Evolutionary conservation across 2,888 invertebrate species (phyloP), one percentile per base, ranked within the genome.

Genomic region (Microchrysa polita): DNA sequence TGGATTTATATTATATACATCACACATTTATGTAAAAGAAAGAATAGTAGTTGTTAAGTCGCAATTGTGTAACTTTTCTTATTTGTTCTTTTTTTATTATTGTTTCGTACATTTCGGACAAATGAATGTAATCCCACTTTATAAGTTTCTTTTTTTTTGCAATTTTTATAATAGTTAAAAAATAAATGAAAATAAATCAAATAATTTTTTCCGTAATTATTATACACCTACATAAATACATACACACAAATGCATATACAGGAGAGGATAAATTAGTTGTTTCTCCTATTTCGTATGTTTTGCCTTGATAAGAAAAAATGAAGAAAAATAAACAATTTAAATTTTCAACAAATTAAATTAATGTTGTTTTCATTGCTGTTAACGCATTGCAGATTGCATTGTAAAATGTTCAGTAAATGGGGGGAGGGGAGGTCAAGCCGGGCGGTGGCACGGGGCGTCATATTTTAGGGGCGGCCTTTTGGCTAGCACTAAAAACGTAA

Each of bases 131-230:
- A 27, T 61, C 7, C 23, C 61, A 63, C 61, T 34, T 42, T 63
- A 63, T 63, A 60, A 34, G 18, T 63, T 63, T n/a, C n/a, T n/a
- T n/a, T n/a, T n/a, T n/a, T n/a, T n/a, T 63, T 63, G 61, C 61
- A 63, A 23, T 18, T n/a, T 63, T 34, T 63, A 18, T 40, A 40
- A 40, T 34, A 63, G 9, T n/a, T n/a, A n/a, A 60, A 60, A 42
- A n/a, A 42, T 18, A 63, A 63, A 34, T 40, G 16, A 63, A 63
- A 42, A 40, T 61, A 5, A 14, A 53, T 14, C 34, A 34, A 12
- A 34, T 63, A 63, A 34, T 34, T 63, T 18, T 63, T 63, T 63
- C 42, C 61, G 42, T 42, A 55, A 20, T 63, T 34, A 63, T 63
- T 34, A 63, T 63, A 63, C 61, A 63, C 61, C n/a, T n/a, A n/a